Percentiles rank a stretch among this genome's conserved stretches.
Conservation (phyloP, 2,797 vertebrate genomes). For the Ptychadena robeensis region DNA sequence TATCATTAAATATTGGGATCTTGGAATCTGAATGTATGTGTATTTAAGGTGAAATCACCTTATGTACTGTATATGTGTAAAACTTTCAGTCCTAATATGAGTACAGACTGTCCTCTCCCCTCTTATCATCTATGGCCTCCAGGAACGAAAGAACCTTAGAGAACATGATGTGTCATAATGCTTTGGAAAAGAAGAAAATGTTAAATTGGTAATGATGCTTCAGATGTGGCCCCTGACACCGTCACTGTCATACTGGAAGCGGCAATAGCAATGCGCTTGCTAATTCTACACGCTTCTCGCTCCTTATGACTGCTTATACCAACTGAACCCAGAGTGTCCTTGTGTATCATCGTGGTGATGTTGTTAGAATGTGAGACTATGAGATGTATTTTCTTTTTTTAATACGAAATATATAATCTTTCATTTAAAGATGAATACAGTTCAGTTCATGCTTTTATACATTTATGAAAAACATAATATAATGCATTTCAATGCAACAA, state of each 20-base stretch:
- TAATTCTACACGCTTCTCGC: constrained; percentile 2
- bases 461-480: no score
- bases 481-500: no score
- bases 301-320: background rate
- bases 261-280: constrained; percentile 45
- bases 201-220: constrained; percentile 62
- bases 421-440: background rate
- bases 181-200: constrained; percentile 42
- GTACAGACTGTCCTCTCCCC: background rate
- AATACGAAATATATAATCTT: background rate
- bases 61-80: background rate
- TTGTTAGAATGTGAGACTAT: background rate
- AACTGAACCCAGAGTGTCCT: constrained; percentile 29
- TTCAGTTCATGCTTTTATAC: no score
- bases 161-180: constrained; percentile 36
- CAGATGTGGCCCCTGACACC: constrained; percentile 54
- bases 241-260: constrained; percentile 37
- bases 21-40: no score
- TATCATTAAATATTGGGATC: no score
- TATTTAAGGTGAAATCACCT: no score
- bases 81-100: background rate
- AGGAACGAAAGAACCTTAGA: background rate
- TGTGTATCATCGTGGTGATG: constrained; percentile 4
- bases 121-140: background rate
- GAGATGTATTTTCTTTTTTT: background rate